Evolutionary conservation across 2,797 vertebrate species (phyloP), one percentile per base, ranked within the genome.

Genomic region (Agapornis canus): DNA sequence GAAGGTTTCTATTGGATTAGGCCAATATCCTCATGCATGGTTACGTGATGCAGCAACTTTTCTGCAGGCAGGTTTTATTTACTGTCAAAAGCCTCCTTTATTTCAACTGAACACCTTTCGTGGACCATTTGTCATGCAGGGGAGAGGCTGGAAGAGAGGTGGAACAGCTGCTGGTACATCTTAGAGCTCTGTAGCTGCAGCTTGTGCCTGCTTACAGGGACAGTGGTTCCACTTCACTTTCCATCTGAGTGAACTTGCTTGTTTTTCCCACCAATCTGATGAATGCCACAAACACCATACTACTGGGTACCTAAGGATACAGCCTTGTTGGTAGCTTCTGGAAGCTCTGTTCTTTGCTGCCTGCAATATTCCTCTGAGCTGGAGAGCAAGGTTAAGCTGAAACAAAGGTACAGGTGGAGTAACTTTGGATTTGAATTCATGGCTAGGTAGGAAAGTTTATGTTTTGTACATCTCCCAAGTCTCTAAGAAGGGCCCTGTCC

Each of bases 381-480:
- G 45, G 31, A 86, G 16, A 70, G 26, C 37, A 61, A 72, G 23
- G 21, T 57, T 49, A 60, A 52, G 42, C 37, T 63, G 54, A 68
- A 76, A 59, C 13, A 12, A 32, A 35, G n/a, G 48, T 63, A 17
- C 14, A 0, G 0, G 26, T 12, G 43, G 37, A 84, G 26, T 29
- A 80, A 63, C 11, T 64, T 52, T 6, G 32, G 16, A 54, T 72
- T 39, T 51, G 71, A 73, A 59, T 43, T 57, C 40, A 51, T 17
- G 27, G 9, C 35, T 19, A 25, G 31, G 18, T 23, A 76, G 54
- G 35, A 91, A 76, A 84, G 13, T 18, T 70, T 56, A 25, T 71
- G 29, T 9, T 73, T 60, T 51, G 10, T 27, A 2, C 12, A 39
- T 27, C 6, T 10, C 26, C 29, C 3, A 8, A 39, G 25, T 32